Base-by-base conservation (phyloP, 2,113 vertebrate species). In the Brachyhypopomus occidentalis region DNA sequence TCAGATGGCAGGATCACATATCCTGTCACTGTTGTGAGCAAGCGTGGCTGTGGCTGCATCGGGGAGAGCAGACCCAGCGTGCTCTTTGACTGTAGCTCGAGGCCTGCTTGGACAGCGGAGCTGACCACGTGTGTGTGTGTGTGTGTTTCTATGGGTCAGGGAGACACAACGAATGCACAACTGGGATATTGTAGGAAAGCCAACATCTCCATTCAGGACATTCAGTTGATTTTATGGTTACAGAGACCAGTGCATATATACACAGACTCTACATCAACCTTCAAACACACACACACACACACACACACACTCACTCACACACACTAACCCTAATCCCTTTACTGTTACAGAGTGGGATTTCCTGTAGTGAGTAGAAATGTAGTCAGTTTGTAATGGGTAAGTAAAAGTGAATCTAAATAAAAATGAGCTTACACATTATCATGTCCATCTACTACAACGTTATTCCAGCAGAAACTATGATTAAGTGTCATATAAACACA, bases 1-100 rank as follows among this genome's bases (percentile, higher is more conserved):
- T 85, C 84, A 83, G 75, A 80, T 83, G 75, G 74, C 81, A 72
- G 56, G 67, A 83, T 85, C 84, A 82, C 71, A 81, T 85, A 80
- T 83, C 84, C 76, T 80, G 73, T 82, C 77, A 75, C 79, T 75
- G 75, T 76, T 76, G 77, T 76, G 72, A 79, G 64, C 23, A 72
- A 62, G 76, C 66, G 82, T 34, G 4, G 45, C 64, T 20, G 58
- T 82, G 81, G 82, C 70, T 60, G 67, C 72, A 66, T 82, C 82
- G 67, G 75, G 72, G 27, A 74, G 58, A 62, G 81, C 38, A 72
- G 83, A 22, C 59, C 59, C 67, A 19, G 70, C n/a, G 1, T 48
- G 41, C 34, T 80, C 63, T 52, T 66, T 72, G 69, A 69, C 75
- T 78, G 56, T 36, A 85, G 19, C 41, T 78, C 79, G 63, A 69